Evolutionary conservation across 2,797 vertebrate genomes (phyloP).

Genomic region (Prunella strophiata): DNA sequence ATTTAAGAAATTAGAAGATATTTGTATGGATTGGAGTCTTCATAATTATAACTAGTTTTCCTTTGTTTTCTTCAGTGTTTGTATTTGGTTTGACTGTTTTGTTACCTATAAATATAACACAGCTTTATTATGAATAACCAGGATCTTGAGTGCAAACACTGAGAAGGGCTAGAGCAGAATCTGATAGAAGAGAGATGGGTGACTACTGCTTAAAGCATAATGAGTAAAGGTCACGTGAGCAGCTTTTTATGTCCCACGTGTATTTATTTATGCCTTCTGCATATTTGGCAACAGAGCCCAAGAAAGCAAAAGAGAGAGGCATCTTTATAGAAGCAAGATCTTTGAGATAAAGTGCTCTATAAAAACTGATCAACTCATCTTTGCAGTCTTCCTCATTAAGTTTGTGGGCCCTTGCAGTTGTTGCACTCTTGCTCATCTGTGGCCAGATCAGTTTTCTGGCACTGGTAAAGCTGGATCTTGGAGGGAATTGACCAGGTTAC

Average conservation of each 20-base stretch:
- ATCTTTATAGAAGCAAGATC: not conserved
- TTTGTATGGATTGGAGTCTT: not conserved
- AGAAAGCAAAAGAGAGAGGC: not conserved
- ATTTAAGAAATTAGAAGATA: constrained; percentile 36
- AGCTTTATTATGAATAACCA: not conserved
- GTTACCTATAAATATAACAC: not conserved
- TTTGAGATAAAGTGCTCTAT: not conserved
- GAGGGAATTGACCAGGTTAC: not conserved
- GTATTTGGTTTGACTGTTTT: not conserved
- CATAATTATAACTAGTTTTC: not conserved
- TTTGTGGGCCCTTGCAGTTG: not conserved
- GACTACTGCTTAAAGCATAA: not conserved
- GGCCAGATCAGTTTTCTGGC: not conserved
- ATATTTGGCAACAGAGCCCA: not conserved
- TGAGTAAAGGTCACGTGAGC: not conserved
- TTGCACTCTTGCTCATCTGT: not conserved
- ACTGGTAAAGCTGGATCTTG: not conserved
- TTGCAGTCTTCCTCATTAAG: not conserved
- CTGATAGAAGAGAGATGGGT: not conserved
- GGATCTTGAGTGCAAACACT: not conserved
- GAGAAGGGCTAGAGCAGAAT: not conserved
- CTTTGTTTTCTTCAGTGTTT: not conserved
- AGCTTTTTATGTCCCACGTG: constrained; percentile 1
- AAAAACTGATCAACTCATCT: not conserved
- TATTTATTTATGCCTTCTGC: constrained; percentile 24